Base-by-base conservation (phyloP, 2,888 invertebrate species). In the Apamea epomidion region DNA sequence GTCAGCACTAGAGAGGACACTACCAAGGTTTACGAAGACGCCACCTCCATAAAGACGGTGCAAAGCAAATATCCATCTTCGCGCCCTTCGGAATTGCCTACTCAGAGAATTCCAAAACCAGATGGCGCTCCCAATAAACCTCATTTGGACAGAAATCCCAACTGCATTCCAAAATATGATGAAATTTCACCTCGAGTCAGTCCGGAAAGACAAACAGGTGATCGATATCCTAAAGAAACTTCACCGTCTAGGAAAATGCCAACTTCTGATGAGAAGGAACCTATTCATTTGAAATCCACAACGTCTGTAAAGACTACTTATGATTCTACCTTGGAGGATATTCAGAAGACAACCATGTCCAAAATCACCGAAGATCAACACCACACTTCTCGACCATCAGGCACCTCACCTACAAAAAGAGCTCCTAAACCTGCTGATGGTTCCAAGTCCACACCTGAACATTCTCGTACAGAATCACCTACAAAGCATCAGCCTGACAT, bases 271-370 rank as follows among this genome's bases (percentile, higher is more conserved):
- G 29, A 32, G 12, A 88, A 83, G 37, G 77, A 74, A 48, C 81
- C 89, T 14, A 84, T 74, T 51, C 85, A 89, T 76, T 86, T 88
- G 78, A 87, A 86, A 67, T 84, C 87, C 12, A 88, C 86, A 51
- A 86, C 84, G 67, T 87, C 89, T 48, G 71, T 86, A 8, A 86
- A 83, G 25, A 82, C 89, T 6, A 88, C 88, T 60, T 78, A 81
- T 62, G 88, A 90, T 62, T 84, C 82, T 21, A 87, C 81, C 32
- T 82, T 81, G 37, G 87, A 92, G 70, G 84, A 89, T 79, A 69
- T 84, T 75, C 79, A 89, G 67, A 85, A 89, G 14, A 84, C 69
- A 8, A 81, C 75, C 42, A 76, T 71, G 45, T 81, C 86, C 70
- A 86, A 80, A 73, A 79, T 78, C 2, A 82, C 29, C 4, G 83